phyloP scores from a whole-genome alignment of 2,888 invertebrate genomes.

The Nasonia oneida region DNA sequence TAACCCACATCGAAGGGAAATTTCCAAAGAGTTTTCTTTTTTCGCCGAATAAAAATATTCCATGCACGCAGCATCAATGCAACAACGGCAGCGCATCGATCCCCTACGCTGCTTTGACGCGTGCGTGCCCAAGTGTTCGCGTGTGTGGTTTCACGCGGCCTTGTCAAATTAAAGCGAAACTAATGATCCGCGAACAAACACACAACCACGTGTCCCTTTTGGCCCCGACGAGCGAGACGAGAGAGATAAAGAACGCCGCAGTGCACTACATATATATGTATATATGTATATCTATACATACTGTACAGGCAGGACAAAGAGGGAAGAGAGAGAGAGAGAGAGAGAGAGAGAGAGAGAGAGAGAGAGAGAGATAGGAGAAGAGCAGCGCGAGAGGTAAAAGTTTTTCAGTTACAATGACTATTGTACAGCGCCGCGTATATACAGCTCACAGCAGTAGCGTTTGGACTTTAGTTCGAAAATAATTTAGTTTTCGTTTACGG shows the following conservation, averaged over 20 bases:
- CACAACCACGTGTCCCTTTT: not conserved
- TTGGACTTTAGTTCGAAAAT: constrained; percentile 2
- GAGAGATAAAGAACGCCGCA: not conserved
- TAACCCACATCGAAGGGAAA: no score
- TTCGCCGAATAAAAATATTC: not conserved
- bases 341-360: not conserved
- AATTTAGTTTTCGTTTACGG: constrained; percentile 21
- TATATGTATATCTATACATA: not conserved
- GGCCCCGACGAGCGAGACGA: no score
- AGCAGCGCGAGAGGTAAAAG: not conserved
- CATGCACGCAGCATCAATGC: not conserved
- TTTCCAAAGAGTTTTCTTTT: no score
- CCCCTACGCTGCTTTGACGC: constrained; percentile 2
- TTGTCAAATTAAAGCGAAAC: constrained; percentile 49
- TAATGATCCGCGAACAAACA: constrained; percentile 15
- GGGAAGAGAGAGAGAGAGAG: not conserved
- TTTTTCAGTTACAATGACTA: constrained; percentile 17
- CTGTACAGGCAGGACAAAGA: constrained; percentile 4
- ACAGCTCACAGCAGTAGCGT: not conserved
- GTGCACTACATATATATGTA: not conserved
- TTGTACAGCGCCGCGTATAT: not conserved
- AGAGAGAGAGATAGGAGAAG: no score
- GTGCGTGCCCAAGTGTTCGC: not conserved
- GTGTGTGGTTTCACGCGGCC: constrained; percentile 2
- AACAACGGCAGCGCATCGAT: constrained; percentile 8